Evolutionary conservation across 1,140 invertebrate species (phyloP), one percentile per base, ranked within the genome.

Genomic region (Helicoverpa armigera): DNA sequence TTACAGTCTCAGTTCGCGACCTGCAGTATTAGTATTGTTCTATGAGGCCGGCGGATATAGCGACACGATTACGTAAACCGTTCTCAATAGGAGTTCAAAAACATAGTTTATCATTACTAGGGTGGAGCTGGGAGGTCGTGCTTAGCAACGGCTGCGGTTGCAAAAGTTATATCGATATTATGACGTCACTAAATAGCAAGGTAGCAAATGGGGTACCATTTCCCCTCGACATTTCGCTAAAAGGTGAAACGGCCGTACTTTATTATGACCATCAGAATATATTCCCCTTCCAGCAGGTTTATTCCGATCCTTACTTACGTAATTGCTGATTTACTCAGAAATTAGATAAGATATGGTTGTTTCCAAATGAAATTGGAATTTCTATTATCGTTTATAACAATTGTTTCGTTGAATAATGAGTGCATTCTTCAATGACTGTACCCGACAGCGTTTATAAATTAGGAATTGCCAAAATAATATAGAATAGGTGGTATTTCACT

Each of bases 91-190:
- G 29, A 18, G 63, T 9, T 56, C 43, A 13, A 58, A 69, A 79
- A 58, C 29, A 29, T 31, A 58, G 56, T 23, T 43, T 69, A 23
- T 69, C 53, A 56, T n/a, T 63, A 18, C 10, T 76, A 69, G 35
- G 48, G 23, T n/a, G 63, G 18, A n/a, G 35, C 12, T 51, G 76
- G 50, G 12, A 54, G 29, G 9, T 65, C 31, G 9, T 79, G 60
- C 81, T 23, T 79, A 60, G 82, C 72, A 85, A 84, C 81, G 18
- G 2, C 23, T 60, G 73, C 73, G 76, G 82, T 70, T 75, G 72
- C 72, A 73, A 75, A 72, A 74, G 77, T 83, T 86, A 83, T 79
- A 88, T 86, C 85, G 83, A 88, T 86, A 85, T 81, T 74, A 63
- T 65, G 76, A 79, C 29, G 76, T 79, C 65, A 69, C 48, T 14